Conservation (phyloP, 2,113 vertebrate species). For the Malurus cyaneus region DNA sequence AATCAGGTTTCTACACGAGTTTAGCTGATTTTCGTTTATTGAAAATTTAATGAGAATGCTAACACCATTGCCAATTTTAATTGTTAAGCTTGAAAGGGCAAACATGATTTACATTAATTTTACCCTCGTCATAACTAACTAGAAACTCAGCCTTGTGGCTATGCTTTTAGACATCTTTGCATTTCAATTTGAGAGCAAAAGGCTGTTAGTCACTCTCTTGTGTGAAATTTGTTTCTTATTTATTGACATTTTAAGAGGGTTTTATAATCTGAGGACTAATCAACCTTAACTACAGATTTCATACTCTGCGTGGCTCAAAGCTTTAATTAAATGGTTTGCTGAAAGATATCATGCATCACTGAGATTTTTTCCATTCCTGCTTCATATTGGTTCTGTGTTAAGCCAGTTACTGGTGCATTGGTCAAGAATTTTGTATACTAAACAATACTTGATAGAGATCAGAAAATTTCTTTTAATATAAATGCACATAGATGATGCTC, state of each 20-base stretch:
- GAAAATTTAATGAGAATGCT: conserved; percentile 40
- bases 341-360: neutral
- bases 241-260: conserved; percentile 17
- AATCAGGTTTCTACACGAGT: neutral
- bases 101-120: conserved; percentile 67
- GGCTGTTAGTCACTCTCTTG: conserved; percentile 26
- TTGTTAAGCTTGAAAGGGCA: conserved; percentile 52
- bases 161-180: conserved; percentile 21
- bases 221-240: conserved; percentile 50
- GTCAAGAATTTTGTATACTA: conserved; percentile 1
- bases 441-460: neutral
- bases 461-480: neutral
- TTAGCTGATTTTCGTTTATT: conserved; percentile 39
- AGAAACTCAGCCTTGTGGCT: conserved; percentile 21
- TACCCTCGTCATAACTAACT: conserved; percentile 43
- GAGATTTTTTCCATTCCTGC: neutral
- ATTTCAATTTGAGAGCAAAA: conserved; percentile 42
- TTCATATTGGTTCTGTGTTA: neutral
- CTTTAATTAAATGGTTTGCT: neutral
- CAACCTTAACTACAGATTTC: conserved; percentile 48
- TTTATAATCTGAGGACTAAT: conserved; percentile 46
- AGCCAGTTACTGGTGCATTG: neutral
- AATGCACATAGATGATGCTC: neutral
- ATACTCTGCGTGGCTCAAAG: neutral
- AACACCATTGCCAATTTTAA: conserved; percentile 6